Conservation (phyloP, 2,888 invertebrate species). For the Physocephala rufipes region DNA sequence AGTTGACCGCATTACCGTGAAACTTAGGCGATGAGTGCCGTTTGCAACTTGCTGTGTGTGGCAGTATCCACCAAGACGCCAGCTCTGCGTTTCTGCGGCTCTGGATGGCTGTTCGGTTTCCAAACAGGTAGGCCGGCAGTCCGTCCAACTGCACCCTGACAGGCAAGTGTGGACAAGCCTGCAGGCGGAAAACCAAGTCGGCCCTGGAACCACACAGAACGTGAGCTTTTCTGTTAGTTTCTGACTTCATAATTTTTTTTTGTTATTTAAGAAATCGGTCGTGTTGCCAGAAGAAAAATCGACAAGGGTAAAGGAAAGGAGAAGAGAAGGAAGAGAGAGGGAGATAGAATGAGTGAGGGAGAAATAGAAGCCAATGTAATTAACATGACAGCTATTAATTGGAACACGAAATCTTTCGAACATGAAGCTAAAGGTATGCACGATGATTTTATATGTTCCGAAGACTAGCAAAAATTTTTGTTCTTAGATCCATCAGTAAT, state of each 20-base stretch:
- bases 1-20: constrained; percentile 23
- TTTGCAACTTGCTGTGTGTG: constrained; percentile 28
- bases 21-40: constrained; percentile 22
- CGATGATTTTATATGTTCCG: background rate
- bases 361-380: constrained; percentile 27
- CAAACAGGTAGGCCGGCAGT: no score
- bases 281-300: no score
- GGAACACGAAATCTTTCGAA: constrained; percentile 27
- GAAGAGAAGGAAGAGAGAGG: background rate
- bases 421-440: constrained; percentile 2
- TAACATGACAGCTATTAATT: constrained; percentile 39
- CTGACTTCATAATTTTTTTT: constrained; percentile 3
- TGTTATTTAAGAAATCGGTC: background rate
- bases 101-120: background rate
- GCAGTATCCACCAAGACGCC: constrained; percentile 13
- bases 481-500: constrained; percentile 2
- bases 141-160: background rate
- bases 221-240: constrained; percentile 27
- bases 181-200: background rate
- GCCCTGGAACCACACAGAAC: constrained; percentile 22
- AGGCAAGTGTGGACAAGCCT: constrained; percentile 29
- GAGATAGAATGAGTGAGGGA: background rate
- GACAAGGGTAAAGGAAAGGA: background rate
- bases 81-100: background rate
- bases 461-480: background rate